Conservation (phyloP, 2,113 vertebrate species). For the Petromus typicus region DNA sequence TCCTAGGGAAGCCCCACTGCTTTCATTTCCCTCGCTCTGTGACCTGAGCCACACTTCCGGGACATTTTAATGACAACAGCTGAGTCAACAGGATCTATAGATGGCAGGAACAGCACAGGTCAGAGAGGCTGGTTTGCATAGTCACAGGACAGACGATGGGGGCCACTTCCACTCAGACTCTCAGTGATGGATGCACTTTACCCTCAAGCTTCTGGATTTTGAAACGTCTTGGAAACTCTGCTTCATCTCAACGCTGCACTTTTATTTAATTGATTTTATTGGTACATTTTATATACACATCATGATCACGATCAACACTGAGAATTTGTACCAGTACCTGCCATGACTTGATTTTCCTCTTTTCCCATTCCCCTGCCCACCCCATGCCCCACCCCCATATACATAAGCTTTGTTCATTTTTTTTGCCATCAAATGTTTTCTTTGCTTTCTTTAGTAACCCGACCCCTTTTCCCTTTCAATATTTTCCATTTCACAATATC, state of each 20-base stretch:
- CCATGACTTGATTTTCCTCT: too few species aligned
- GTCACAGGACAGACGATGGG: not conserved
- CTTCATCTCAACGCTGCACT: not conserved
- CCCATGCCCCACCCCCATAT: too few species aligned
- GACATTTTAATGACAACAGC: not conserved
- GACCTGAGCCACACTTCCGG: not conserved
- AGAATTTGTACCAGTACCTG: too few species aligned
- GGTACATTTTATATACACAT: too few species aligned
- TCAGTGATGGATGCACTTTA: not conserved
- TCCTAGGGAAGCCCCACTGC: not conserved
- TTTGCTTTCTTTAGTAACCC: too few species aligned
- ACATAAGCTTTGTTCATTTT: too few species aligned
- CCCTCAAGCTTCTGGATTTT: not conserved
- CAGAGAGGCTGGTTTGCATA: not conserved
- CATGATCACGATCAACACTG: too few species aligned
- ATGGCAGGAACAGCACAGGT: not conserved
- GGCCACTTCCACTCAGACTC: not conserved
- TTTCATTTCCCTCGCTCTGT: not conserved
- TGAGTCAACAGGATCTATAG: rapidly evolving
- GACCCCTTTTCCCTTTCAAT: too few species aligned
- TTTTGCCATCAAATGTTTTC: too few species aligned
- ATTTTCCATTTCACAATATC: too few species aligned
- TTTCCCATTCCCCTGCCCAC: too few species aligned
- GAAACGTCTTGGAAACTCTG: not conserved
- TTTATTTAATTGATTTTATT: too few species aligned